phyloP scores from a whole-genome alignment of 2,797 vertebrate species.

The Nothura maculosa region DNA sequence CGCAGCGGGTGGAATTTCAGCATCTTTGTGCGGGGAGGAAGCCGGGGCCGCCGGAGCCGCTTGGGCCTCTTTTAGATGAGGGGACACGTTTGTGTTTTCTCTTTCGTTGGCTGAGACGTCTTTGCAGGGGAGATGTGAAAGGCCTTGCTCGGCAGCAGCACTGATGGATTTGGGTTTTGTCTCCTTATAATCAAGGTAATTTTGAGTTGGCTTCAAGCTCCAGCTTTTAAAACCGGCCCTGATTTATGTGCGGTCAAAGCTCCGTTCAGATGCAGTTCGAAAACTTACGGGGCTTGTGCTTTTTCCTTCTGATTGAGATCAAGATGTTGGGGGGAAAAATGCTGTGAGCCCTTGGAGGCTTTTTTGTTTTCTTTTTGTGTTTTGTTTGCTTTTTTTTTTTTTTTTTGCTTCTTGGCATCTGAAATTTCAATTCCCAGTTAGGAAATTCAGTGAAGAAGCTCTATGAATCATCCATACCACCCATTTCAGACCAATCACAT shows the following conservation, averaged over 20 bases:
- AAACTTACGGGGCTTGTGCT: background rate
- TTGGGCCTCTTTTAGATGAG: too few relatives aligned
- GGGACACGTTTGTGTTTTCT: too few relatives aligned
- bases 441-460: background rate
- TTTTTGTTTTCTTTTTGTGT: background rate
- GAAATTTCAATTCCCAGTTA: slow-evolving; percentile 9
- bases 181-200: background rate
- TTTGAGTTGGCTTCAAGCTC: background rate
- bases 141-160: background rate
- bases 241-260: background rate
- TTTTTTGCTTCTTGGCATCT: background rate
- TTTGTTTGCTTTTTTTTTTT: background rate
- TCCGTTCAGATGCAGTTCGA: background rate
- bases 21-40: background rate
- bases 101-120: too few relatives aligned
- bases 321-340: background rate
- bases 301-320: background rate
- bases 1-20: background rate
- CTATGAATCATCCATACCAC: slow-evolving; percentile 35
- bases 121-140: too few relatives aligned
- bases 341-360: background rate
- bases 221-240: background rate
- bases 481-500: background rate
- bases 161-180: background rate
- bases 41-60: too few relatives aligned